Percentiles rank a stretch among this genome's conserved stretches.
Conservation (phyloP, 1,140 invertebrate species). For the Rhizoglyphus robini region DNA sequence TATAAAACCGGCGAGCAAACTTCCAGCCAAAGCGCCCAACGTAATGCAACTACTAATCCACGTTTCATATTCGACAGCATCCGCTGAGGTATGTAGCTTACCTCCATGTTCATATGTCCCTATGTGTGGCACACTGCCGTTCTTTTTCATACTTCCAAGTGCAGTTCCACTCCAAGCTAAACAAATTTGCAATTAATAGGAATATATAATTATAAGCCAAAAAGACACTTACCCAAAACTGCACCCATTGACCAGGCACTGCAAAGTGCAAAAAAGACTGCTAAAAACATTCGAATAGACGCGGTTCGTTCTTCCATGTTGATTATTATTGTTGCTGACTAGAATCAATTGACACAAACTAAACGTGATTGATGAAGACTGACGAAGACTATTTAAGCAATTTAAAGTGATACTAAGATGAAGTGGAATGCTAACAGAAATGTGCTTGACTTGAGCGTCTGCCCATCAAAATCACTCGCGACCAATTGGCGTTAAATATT, state of each 20-base stretch:
- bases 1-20: conserved; percentile 33
- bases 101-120: background rate
- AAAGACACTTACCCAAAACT: conserved; percentile 6
- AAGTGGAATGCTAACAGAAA: no score
- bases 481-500: no score
- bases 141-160: background rate
- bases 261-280: background rate
- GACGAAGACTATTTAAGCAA: no score
- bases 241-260: background rate
- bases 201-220: background rate
- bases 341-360: no score
- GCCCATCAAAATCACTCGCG: no score
- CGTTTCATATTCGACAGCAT: conserved; percentile 11
- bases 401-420: no score
- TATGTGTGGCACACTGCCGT: background rate
- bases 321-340: no score
- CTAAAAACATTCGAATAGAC: background rate
- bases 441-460: no score
- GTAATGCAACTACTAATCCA: conserved; percentile 26
- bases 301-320: background rate
- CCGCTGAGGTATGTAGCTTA: no score
- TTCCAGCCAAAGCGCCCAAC: conserved; percentile 25
- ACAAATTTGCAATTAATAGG: no score
- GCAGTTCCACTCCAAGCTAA: conserved; percentile 13
- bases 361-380: no score